A percentile compares a stretch with the other conserved stretches of the same genome.
Evolutionary conservation across 2,888 invertebrate genomes (phyloP).

Genomic region (Pterostichus niger): DNA sequence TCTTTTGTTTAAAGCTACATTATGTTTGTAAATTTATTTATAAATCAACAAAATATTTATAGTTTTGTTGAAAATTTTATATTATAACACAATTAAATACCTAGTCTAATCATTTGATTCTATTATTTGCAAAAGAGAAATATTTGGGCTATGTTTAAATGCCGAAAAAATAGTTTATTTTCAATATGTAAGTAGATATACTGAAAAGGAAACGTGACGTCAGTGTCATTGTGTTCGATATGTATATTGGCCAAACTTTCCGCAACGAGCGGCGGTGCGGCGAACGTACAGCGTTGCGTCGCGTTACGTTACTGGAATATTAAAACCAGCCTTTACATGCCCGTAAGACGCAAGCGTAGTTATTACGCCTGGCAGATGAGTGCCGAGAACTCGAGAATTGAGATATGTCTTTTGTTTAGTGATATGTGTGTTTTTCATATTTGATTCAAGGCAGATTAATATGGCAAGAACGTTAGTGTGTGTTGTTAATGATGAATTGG

Average conservation of each 20-base stretch:
- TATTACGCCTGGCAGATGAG: conserved; percentile 42
- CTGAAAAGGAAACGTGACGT: conserved; percentile 15
- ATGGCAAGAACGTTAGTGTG: conserved; percentile 62
- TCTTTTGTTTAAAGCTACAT: neutral
- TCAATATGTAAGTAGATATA: neutral
- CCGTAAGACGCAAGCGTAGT: conserved; percentile 31
- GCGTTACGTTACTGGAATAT: conserved; percentile 23
- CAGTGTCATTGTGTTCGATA: conserved; percentile 11
- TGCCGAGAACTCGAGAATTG: neutral
- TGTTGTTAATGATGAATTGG: conserved; percentile 23
- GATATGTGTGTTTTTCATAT: conserved; percentile 48
- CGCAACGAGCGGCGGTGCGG: neutral
- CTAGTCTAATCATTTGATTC: too few relatives aligned
- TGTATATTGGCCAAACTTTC: conserved; percentile 17
- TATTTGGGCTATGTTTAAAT: neutral
- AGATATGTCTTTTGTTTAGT: conserved; percentile 60
- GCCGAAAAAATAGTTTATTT: neutral
- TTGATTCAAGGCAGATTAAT: conserved; percentile 40
- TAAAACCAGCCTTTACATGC: conserved; percentile 42
- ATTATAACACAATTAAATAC: too few relatives aligned
- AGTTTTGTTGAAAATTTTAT: too few relatives aligned
- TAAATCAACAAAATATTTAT: neutral
- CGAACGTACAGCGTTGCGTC: neutral
- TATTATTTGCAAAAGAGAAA: neutral
- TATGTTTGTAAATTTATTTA: neutral